Evolutionary conservation across 2,888 invertebrate genomes (phyloP).

Genomic region (Melinaea menophilus): DNA sequence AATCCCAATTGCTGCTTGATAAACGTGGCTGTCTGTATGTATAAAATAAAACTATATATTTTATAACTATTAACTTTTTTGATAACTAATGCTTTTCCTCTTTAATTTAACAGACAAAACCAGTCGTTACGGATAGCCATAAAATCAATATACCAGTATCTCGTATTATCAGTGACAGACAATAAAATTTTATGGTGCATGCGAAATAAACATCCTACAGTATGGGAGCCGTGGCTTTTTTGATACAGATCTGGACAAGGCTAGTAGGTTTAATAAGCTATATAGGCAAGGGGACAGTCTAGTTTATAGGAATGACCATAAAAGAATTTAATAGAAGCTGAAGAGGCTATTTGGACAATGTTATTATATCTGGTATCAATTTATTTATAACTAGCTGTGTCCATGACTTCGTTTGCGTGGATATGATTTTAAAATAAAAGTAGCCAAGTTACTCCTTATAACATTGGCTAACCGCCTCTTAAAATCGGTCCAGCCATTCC

Average conservation of each 20-base stretch:
- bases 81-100: neutral
- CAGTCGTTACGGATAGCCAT: constrained; percentile 24
- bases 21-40: neutral
- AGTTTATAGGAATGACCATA: constrained; percentile 9
- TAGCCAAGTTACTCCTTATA: no score
- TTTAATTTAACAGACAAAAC: constrained; percentile 15
- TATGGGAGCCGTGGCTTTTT: constrained; percentile 37
- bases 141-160: constrained; percentile 17
- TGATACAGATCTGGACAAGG: constrained; percentile 42
- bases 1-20: neutral
- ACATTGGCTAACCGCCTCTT: no score
- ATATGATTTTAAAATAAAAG: no score
- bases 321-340: constrained; percentile 43
- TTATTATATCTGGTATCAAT: no score
- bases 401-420: no score
- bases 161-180: constrained; percentile 30
- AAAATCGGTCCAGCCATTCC: no score
- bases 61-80: neutral
- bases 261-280: constrained; percentile 31
- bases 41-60: neutral
- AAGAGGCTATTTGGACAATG: constrained; percentile 5
- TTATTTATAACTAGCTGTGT: no score
- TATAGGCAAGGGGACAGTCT: constrained; percentile 13
- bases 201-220: constrained; percentile 39
- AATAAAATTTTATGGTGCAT: constrained; percentile 40